Percentiles rank a stretch among this genome's conserved stretches.
Conservation (phyloP, 1,140 invertebrate genomes). For the Myzus persicae region DNA sequence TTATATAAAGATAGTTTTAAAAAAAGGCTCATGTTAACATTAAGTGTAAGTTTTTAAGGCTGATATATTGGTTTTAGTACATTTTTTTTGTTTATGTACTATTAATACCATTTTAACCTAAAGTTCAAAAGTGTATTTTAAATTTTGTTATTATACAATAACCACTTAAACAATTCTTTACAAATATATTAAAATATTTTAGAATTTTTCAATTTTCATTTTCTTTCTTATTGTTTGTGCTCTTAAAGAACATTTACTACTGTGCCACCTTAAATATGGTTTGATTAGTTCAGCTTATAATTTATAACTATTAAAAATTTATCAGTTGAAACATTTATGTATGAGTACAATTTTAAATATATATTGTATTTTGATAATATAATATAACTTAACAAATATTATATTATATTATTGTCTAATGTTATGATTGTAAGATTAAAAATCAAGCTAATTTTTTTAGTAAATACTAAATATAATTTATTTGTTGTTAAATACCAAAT, state of each 20-base stretch:
- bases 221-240: background rate
- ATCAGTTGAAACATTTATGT: background rate
- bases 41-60: background rate
- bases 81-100: background rate
- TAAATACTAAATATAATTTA: too few relatives aligned
- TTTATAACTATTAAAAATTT: conserved; percentile 3
- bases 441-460: too few relatives aligned
- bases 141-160: background rate
- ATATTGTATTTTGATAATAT: background rate
- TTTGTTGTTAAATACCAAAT: background rate
- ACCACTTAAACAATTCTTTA: background rate
- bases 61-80: background rate
- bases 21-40: background rate
- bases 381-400: background rate
- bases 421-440: background rate
- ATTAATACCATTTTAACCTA: background rate
- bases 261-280: background rate
- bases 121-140: background rate
- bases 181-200: background rate
- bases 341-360: background rate
- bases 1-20: background rate
- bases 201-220: background rate
- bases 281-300: background rate
- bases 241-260: background rate
- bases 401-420: background rate